Conservation (phyloP, 2,888 invertebrate genomes). For the Philereme transversata region DNA sequence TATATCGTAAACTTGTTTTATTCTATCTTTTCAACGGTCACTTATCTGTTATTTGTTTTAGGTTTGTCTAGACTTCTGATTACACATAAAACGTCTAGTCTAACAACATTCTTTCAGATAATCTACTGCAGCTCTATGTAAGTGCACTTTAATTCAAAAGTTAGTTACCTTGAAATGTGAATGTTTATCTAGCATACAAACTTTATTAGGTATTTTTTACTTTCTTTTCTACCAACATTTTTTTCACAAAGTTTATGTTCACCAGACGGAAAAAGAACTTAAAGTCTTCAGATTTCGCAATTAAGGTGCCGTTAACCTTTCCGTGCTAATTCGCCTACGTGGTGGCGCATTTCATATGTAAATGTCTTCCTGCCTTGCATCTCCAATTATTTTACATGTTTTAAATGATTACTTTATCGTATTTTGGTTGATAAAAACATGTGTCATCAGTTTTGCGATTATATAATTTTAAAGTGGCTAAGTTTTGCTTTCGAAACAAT, state of each 20-base stretch:
- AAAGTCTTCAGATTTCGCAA: slow-evolving; percentile 35
- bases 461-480: no score
- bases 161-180: neutral
- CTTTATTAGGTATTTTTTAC: neutral
- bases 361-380: slow-evolving; percentile 41
- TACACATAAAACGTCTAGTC: neutral
- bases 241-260: neutral
- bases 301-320: slow-evolving; percentile 47
- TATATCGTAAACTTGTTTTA: slow-evolving; percentile 6
- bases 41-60: neutral
- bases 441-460: neutral
- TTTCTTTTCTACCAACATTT: slow-evolving; percentile 4
- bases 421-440: slow-evolving; percentile 17
- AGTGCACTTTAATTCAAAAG: no score
- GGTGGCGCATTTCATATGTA: slow-evolving; percentile 51
- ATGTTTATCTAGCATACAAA: neutral
- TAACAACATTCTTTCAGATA: neutral
- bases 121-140: neutral
- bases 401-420: slow-evolving; percentile 38
- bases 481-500: no score
- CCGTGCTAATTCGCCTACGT: slow-evolving; percentile 48
- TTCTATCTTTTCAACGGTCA: neutral
- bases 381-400: slow-evolving; percentile 49
- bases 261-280: slow-evolving; percentile 17
- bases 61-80: slow-evolving; percentile 11